Evolutionary conservation across 2,888 invertebrate genomes (phyloP).

Genomic region (Leucania comma): DNA sequence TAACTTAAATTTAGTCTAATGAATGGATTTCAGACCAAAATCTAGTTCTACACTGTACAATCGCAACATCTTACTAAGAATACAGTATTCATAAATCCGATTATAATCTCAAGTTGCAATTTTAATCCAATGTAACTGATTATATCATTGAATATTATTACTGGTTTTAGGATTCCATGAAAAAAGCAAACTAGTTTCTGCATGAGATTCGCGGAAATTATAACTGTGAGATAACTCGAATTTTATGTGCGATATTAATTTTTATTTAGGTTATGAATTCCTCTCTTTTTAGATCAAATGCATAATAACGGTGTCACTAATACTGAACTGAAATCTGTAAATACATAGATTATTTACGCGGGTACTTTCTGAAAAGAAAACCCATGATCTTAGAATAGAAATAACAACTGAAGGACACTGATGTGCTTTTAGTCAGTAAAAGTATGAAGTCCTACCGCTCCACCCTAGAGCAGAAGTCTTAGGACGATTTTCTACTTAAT

Average conservation of each 20-base stretch:
- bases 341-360: too few species aligned
- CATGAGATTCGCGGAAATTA: conserved; percentile 35
- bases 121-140: conserved; percentile 66
- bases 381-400: too few species aligned
- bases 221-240: conserved; percentile 29
- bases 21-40: conserved; percentile 66
- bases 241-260: conserved; percentile 46
- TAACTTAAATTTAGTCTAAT: conserved; percentile 61
- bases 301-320: background rate
- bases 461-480: too few species aligned
- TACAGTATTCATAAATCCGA: conserved; percentile 57
- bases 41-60: conserved; percentile 45
- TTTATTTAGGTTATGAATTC: conserved; percentile 33
- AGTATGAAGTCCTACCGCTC: too few species aligned
- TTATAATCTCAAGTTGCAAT: conserved; percentile 58
- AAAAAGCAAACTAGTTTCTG: conserved; percentile 46
- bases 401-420: too few species aligned
- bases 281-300: conserved; percentile 18
- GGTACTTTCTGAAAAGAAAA: background rate
- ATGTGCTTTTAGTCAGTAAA: too few species aligned
- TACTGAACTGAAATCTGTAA: background rate
- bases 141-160: conserved; percentile 57
- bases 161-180: conserved; percentile 51
- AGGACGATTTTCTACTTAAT: too few species aligned
- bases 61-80: conserved; percentile 62